These are phyloP conservation scores for Vanessa tameamea DNA, from an alignment of 1,140 invertebrate genomes.

Conservation along the genomic window DNA sequence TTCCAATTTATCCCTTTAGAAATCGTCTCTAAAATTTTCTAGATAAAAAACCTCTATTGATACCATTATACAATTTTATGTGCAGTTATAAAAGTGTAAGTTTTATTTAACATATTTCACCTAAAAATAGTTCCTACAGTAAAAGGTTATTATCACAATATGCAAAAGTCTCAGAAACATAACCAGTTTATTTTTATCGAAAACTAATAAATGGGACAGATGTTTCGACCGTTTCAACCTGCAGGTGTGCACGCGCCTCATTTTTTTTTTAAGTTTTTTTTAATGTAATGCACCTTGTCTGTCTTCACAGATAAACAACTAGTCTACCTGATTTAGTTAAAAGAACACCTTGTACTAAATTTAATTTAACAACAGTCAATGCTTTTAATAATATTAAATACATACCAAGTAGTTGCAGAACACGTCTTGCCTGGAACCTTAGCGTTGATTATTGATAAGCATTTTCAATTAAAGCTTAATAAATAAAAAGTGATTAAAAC, in stretches of 20 bases:
- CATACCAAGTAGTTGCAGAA: too few species aligned
- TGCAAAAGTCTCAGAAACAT: constrained; percentile 10
- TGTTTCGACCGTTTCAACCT: constrained; percentile 43
- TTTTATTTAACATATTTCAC: background rate
- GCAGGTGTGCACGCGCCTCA: constrained; percentile 64
- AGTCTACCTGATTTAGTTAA: background rate
- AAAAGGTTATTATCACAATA: constrained; percentile 2
- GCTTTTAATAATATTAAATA: too few species aligned
- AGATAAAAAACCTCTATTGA: background rate
- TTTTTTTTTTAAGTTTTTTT: constrained; percentile 23
- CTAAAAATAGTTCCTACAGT: background rate
- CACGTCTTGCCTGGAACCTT: background rate
- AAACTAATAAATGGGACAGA: constrained; percentile 46
- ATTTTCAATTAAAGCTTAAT: background rate
- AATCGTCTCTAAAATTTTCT: constrained; percentile 3
- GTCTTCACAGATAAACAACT: constrained; percentile 18
- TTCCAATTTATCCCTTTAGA: constrained; percentile 23
- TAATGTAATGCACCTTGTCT: constrained; percentile 32
- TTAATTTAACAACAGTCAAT: background rate
- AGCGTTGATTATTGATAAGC: background rate
- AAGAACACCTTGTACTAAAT: background rate
- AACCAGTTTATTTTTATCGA: constrained; percentile 22
- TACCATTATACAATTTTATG: too few species aligned
- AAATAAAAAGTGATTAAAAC: background rate
- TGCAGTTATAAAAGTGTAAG: background rate